These are phyloP conservation scores for Pycnomerus fuliginosus DNA, from an alignment of 2,888 invertebrate species.

Conservation along the genomic window DNA sequence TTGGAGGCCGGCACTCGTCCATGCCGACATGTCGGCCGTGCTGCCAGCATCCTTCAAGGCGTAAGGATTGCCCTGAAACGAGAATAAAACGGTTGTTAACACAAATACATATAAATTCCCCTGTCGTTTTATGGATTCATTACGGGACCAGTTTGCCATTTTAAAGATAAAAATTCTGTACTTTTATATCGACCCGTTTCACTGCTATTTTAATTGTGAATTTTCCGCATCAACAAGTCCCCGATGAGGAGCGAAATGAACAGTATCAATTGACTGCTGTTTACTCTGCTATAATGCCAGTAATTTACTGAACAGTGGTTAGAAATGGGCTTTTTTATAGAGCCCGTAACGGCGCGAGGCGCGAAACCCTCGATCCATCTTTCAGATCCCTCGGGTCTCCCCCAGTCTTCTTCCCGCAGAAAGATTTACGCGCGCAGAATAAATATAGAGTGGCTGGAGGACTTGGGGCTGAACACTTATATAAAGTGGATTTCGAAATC, in stretches of 20 bases:
- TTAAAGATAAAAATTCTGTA: no score
- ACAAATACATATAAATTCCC: slow-evolving; percentile 31
- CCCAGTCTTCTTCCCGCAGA: slow-evolving; percentile 41
- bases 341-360: slow-evolving; percentile 36
- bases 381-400: slow-evolving; percentile 35
- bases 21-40: slow-evolving; percentile 85
- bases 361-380: slow-evolving; percentile 43
- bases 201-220: slow-evolving; percentile 5
- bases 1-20: slow-evolving; percentile 88
- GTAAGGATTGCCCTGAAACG: slow-evolving; percentile 85
- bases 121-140: slow-evolving; percentile 41
- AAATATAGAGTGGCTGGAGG: slow-evolving; percentile 35
- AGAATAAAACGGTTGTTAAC: slow-evolving; percentile 32
- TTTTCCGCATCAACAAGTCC: slow-evolving; percentile 24
- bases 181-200: no score
- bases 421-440: slow-evolving; percentile 45
- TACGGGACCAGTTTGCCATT: slow-evolving; percentile 26
- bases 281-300: slow-evolving; percentile 45
- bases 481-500: slow-evolving; percentile 51
- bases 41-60: slow-evolving; percentile 79
- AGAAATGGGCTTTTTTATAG: slow-evolving; percentile 40
- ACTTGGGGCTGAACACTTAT: slow-evolving; percentile 42
- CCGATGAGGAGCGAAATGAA: slow-evolving; percentile 23
- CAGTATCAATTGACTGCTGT: slow-evolving; percentile 50
- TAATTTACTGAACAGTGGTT: slow-evolving; percentile 41